Percentiles rank a stretch among this genome's conserved stretches.
phyloP scores from a whole-genome alignment of 2,797 vertebrate genomes.

The Cirrhinus mrigala region DNA sequence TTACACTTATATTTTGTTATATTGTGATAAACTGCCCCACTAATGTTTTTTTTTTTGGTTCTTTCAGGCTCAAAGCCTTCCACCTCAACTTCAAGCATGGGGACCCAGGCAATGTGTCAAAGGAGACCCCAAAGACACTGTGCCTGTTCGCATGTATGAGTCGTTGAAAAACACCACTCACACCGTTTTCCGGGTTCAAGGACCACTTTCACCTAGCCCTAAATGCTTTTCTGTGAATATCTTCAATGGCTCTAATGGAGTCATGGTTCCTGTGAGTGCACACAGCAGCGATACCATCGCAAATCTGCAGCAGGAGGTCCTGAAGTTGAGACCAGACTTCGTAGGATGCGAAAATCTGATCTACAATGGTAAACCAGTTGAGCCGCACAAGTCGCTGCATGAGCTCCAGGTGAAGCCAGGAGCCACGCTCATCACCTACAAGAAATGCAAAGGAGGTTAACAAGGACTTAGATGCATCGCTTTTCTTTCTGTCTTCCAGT shows the following conservation, averaged over 20 bases:
- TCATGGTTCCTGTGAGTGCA: fast-evolving
- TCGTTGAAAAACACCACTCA: conserved; percentile 22
- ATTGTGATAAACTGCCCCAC: too few relatives aligned
- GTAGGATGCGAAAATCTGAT: conserved; percentile 2
- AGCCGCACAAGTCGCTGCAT: not conserved
- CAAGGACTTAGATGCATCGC: too few relatives aligned
- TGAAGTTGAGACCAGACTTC: not conserved
- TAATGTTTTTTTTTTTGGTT: too few relatives aligned
- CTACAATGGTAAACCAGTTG: conserved; percentile 56
- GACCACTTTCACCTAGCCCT: not conserved
- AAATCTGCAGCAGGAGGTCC: conserved; percentile 29
- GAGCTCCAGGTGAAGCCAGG: conserved; percentile 51
- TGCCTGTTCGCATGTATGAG: conserved; percentile 4
- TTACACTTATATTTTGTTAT: too few relatives aligned
- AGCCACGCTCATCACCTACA: conserved; percentile 55
- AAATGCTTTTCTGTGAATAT: not conserved
- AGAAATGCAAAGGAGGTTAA: conserved; percentile 56
- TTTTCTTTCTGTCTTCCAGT: not conserved
- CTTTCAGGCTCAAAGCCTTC: fast-evolving
- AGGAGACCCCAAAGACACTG: not conserved
- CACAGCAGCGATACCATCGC: conserved; percentile 40
- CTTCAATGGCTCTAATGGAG: not conserved
- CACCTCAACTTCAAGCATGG: fast-evolving
- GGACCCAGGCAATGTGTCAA: not conserved
- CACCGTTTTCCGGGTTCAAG: not conserved